Evolutionary conservation across 2,888 invertebrate genomes (phyloP).

Genomic region (Agonopterix heracliana): DNA sequence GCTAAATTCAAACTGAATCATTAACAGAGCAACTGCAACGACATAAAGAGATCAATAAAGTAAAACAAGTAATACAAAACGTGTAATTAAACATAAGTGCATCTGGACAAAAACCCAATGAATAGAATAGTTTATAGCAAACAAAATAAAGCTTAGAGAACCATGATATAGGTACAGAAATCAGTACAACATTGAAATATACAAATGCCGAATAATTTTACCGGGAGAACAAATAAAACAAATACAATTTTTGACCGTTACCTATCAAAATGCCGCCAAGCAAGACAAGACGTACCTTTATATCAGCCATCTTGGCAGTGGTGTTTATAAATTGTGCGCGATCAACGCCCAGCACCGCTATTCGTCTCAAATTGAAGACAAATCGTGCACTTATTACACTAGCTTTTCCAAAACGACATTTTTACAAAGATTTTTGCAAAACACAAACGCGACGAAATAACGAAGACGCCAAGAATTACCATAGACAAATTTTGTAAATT

Average conservation of each 20-base stretch:
- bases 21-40: no score
- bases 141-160: no score
- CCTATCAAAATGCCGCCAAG: conserved; percentile 71
- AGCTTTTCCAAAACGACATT: conserved; percentile 48
- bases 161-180: background rate
- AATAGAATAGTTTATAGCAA: background rate
- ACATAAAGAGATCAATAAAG: no score
- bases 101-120: background rate
- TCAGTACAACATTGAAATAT: background rate
- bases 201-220: background rate
- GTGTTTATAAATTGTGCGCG: conserved; percentile 48
- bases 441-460: conserved; percentile 38
- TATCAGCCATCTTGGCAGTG: conserved; percentile 70
- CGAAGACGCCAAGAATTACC: conserved; percentile 52
- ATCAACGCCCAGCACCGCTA: conserved; percentile 49
- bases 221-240: background rate
- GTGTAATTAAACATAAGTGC: no score
- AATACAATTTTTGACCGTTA: conserved; percentile 49
- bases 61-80: no score
- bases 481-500: conserved; percentile 34
- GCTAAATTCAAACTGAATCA: no score
- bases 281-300: conserved; percentile 56
- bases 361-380: conserved; percentile 42
- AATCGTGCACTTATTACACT: conserved; percentile 34
- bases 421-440: conserved; percentile 35